Base-by-base conservation (phyloP, 2,888 invertebrate species). In the Cheiracanthium punctorium region DNA sequence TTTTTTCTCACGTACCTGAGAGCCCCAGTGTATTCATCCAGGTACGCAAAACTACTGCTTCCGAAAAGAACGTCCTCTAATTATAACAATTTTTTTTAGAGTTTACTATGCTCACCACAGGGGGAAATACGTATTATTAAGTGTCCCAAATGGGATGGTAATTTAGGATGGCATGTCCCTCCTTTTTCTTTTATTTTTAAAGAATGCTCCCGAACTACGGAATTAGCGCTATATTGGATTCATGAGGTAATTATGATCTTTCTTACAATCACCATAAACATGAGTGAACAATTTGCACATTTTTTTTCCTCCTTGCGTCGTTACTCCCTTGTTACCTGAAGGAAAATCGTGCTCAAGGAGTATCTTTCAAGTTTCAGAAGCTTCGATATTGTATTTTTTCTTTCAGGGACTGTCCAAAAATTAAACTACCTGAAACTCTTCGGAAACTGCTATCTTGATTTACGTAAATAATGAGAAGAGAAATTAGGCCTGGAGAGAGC, bases 201-300 rank as follows among this genome's bases (percentile, higher is more conserved):
- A 65, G 41, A 41, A 70, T 28, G 24, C 10, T 52, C 12, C 48
- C 28, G 37, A 41, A 24, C n/a, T 29, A 32, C 65, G 43, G 64
- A 71, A 71, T 65, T 72, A 41, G 64, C 67, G 52, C 41, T 52
- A 17, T 75, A 74, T 52, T 67, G 73, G 37, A 32, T 74, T 64
- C 74, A 69, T 52, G 76, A 29, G 71, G 71, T 82, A 75, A 82
- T 82, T 75, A 81, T 74, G 74, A 69, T 76, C 64, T 64, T 64
- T 58, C 29, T 32, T 20, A 65, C 76, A 79, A 84, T 84, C 73
- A 79, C 69, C 84, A 84, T 84, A 84, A 84, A 84, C 84, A 84
- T 84, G 84, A 84, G 79, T 29, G 52, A 75, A 74, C 84, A 73
- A 84, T 84, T 84, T 84, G 70, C 73, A 69, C 73, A 58, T 69